These are phyloP conservation scores for Scaptomyza parva DNA, from an alignment of 2,888 invertebrate genomes.

Conservation along the genomic window DNA sequence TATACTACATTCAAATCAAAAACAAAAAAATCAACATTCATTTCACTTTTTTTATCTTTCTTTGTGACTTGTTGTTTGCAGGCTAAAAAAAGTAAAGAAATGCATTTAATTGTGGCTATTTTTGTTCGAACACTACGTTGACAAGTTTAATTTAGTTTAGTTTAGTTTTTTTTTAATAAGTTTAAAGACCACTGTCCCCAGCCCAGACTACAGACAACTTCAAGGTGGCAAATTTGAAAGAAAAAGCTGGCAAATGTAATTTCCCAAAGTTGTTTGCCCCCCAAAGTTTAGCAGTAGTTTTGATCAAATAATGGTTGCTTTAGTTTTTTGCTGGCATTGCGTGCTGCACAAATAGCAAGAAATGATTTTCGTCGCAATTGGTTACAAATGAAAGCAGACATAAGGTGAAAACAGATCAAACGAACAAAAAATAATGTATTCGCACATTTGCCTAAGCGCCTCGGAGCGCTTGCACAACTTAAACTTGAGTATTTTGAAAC, in stretches of 20 bases:
- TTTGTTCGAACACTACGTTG: conserved; percentile 57
- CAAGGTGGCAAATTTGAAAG: conserved; percentile 7
- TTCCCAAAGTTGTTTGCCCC: not conserved
- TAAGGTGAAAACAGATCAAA: not conserved
- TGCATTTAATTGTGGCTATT: conserved; percentile 70
- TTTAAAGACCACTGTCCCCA: conserved; percentile 49
- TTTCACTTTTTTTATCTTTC: conserved; percentile 30
- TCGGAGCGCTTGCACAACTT: conserved; percentile 65
- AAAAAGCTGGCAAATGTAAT: not conserved
- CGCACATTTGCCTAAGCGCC: conserved; percentile 34
- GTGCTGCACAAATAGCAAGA: conserved; percentile 60
- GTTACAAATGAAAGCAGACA: conserved; percentile 40
- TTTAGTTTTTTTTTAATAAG: conserved; percentile 55
- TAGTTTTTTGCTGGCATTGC: conserved; percentile 25
- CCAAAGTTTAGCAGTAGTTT: not conserved
- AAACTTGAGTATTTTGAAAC: conserved; percentile 41
- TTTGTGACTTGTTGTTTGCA: conserved; percentile 16
- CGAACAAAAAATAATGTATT: not conserved
- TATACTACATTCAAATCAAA: conserved; percentile 7
- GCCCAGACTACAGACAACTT: not conserved
- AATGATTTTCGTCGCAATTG: conserved; percentile 59
- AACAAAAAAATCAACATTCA: conserved; percentile 27
- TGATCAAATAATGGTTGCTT: not conserved
- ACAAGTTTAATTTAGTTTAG: too few species aligned
- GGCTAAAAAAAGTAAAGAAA: conserved; percentile 69